These are phyloP conservation scores for Zelleria hepariella DNA, from an alignment of 2,888 invertebrate genomes.

Conservation along the genomic window DNA sequence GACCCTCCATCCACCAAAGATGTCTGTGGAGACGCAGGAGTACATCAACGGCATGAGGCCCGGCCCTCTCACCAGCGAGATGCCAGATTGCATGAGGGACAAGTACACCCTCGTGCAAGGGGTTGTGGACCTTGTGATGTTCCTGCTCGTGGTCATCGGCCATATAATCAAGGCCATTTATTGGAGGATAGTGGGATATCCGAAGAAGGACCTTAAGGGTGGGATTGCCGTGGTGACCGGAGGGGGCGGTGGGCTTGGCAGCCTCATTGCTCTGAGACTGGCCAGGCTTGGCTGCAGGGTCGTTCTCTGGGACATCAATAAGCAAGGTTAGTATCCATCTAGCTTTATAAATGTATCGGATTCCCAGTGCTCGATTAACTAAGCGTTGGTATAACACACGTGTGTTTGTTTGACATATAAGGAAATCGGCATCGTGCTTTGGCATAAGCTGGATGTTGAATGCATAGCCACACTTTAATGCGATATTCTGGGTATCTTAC, in stretches of 20 bases:
- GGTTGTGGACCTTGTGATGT: constrained; percentile 69
- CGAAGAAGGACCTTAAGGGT: constrained; percentile 79
- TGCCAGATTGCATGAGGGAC: constrained; percentile 62
- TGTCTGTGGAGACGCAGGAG: constrained; percentile 48
- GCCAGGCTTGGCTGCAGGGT: constrained; percentile 84
- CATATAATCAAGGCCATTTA: constrained; percentile 71
- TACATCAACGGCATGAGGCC: constrained; percentile 55
- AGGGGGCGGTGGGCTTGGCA: constrained; percentile 88
- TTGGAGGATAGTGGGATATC: constrained; percentile 73
- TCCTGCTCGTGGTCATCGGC: constrained; percentile 59
- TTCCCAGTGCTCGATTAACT: neutral
- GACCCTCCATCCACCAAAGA: constrained; percentile 6
- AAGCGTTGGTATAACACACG: no score
- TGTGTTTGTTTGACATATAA: no score
- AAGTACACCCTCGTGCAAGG: constrained; percentile 67
- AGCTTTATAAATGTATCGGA: neutral
- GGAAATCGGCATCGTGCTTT: no score
- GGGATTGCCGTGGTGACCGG: constrained; percentile 91
- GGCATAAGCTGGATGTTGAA: no score
- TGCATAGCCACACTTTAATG: no score
- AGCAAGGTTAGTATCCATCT: constrained; percentile 74
- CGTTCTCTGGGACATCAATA: constrained; percentile 92
- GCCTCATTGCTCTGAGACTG: constrained; percentile 81
- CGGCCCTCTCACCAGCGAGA: constrained; percentile 59
- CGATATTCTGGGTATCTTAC: no score